phyloP scores from a whole-genome alignment of 2,888 invertebrate species.

The Tachina grossa region DNA sequence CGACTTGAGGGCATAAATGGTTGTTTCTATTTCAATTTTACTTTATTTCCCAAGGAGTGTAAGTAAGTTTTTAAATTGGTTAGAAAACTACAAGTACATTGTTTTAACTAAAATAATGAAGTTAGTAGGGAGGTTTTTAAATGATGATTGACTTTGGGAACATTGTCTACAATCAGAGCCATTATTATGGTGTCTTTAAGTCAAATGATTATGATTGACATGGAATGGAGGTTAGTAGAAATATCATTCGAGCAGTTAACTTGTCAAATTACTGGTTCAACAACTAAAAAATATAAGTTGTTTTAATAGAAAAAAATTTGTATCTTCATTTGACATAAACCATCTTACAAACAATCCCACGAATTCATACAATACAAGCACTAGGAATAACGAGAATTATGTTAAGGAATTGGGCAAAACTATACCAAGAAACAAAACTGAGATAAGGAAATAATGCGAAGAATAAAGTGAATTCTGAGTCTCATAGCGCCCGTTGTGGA shows the following conservation, averaged over 20 bases:
- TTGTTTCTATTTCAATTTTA: constrained; percentile 34
- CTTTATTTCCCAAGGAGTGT: constrained; percentile 34
- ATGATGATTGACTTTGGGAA: constrained; percentile 32
- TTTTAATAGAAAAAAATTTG: not conserved
- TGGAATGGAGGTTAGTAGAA: constrained; percentile 40
- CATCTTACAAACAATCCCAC: no score
- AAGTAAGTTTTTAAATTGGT: constrained; percentile 21
- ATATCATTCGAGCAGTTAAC: constrained; percentile 9
- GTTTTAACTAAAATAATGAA: constrained; percentile 37
- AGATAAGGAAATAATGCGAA: no score
- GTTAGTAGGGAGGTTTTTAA: not conserved
- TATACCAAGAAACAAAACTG: no score
- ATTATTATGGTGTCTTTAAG: constrained; percentile 47
- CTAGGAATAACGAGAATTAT: no score
- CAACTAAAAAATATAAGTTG: not conserved
- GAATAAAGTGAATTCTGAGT: no score
- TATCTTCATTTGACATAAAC: no score
- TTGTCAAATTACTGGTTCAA: constrained; percentile 26
- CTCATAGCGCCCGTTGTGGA: no score
- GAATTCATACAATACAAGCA: no score
- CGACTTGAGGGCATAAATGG: constrained; percentile 51
- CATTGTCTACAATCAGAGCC: not conserved
- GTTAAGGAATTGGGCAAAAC: no score
- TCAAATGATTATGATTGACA: constrained; percentile 55
- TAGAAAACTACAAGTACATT: constrained; percentile 37